Evolutionary conservation across 1,140 invertebrate genomes (phyloP).

Genomic region (Bombus waltoni): DNA sequence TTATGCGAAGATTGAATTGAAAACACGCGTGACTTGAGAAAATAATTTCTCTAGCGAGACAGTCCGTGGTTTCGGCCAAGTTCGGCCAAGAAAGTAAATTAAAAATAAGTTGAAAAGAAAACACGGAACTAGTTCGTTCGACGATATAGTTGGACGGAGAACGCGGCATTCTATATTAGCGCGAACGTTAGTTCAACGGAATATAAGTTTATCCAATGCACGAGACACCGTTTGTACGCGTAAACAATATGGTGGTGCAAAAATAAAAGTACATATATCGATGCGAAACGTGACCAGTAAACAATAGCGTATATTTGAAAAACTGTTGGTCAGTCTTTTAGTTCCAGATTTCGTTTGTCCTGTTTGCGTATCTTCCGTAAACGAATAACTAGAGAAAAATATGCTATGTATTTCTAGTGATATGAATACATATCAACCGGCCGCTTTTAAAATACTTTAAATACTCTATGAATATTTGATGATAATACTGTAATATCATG

Average conservation of each 20-base stretch:
- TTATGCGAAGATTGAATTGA: not conserved
- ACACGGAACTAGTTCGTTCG: not conserved
- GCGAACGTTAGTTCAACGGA: not conserved
- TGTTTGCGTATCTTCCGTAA: not conserved
- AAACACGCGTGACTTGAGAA: not conserved
- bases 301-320: not conserved
- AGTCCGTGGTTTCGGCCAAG: rapidly evolving
- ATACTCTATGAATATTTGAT: not conserved
- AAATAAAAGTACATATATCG: not conserved
- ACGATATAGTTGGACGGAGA: no score
- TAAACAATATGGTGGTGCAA: not conserved
- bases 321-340: not conserved
- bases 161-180: not conserved
- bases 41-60: no score
- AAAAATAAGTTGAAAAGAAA: not conserved
- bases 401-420: not conserved
- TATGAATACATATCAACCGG: not conserved
- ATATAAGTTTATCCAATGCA: not conserved
- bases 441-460: not conserved
- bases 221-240: not conserved
- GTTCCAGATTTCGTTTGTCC: not conserved
- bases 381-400: not conserved
- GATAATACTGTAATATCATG: not conserved
- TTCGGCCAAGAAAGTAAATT: no score
- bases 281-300: not conserved